Evolutionary conservation across 2,888 invertebrate species (phyloP), one percentile per base, ranked within the genome.

Genomic region (Papilio protenor): DNA sequence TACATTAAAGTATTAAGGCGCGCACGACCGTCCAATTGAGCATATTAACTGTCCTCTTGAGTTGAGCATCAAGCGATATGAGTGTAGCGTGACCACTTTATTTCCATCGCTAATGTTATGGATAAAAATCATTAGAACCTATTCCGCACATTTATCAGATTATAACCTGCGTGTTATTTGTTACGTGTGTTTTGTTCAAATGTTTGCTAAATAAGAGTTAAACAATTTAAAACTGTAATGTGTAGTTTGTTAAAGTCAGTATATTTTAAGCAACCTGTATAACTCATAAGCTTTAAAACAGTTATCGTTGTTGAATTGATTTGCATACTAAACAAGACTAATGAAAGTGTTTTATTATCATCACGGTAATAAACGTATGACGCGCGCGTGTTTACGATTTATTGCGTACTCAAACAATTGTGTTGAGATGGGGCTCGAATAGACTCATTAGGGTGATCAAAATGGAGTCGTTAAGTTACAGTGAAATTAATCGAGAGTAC

Each of bases 21-120:
- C 89, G 86, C 88, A 85, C 89, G 90, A 85, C 88, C 83, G 84
- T 78, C 86, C 94, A 93, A 93, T 94, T 94, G 92, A 93, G 88
- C 91, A 85, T 88, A 93, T 93, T 94, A 93, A 90, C 85, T 82
- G 78, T 82, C 81, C 81, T 83, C 86, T 59, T 59, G 66, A 75
- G 59, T 79, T 59, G 49, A 77, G 55, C 73, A 40, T 74, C 59
- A 61, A 23, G 57, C 40, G 61, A 16, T 57, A 76, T 75, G 66
- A 49, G n/a, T 79, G 12, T 81, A 78, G 75, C 76, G 40, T 70
- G 76, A 75, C 78, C 11, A 79, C 80, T 74, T 40, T 57, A 73
- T 64, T 77, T 80, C 69, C 59, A 79, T 55, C 80, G 70, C 79
- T 40, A 14, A 64, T 40, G 47, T 59, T 79, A 59, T 12, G 59